Base-by-base conservation (phyloP, 2,113 vertebrate genomes). In the Romanogobio albipinnatus region DNA sequence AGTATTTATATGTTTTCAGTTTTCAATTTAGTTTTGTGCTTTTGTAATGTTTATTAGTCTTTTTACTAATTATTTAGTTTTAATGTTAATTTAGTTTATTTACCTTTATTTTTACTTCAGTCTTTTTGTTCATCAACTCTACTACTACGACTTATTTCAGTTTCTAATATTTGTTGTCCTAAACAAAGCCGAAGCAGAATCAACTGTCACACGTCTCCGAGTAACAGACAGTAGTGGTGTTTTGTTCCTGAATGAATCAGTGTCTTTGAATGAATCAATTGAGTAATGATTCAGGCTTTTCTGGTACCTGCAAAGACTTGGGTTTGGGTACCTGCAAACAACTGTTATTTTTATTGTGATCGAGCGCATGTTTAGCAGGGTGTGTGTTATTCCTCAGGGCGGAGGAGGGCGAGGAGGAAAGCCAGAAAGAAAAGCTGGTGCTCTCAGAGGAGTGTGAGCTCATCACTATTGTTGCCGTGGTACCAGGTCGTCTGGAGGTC, bases 401-500 rank as follows among this genome's bases (percentile, higher is more conserved):
- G 22, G 96, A 98, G 86, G 96, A 98, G 81, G 96, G 92, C 0
- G 95, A 95, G 26, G 97, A 99, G 1, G 96, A 96, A 91, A 97
- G 90, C 56, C 97, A 99, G 86, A 94, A 94, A 36, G 98, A 99
- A 90, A 99, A 99, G 85, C 92, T 99, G 90, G 95, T 99, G 86
- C 93, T 99, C 66, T 97, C 97, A 0, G 98, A 99, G 47, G 98
- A 99, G 87, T 99, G 98, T 4, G 97, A 99, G 88, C 96, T 99
- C 89, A 99, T 99, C 94, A 99, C 97, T 0, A 96, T 96, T 0
- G 95, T 97, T 91, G 97, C 96, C 0, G 97, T 97, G 14, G 91
- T 99, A 22, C 93, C 95, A 0, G 98, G 98, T 22, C 96, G 97
- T 17, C 92, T 99, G 90, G 98, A 99, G 90, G 94, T 99, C 83